These are phyloP conservation scores for Echiichthys vipera DNA, from an alignment of 2,797 vertebrate species.

Conservation along the genomic window DNA sequence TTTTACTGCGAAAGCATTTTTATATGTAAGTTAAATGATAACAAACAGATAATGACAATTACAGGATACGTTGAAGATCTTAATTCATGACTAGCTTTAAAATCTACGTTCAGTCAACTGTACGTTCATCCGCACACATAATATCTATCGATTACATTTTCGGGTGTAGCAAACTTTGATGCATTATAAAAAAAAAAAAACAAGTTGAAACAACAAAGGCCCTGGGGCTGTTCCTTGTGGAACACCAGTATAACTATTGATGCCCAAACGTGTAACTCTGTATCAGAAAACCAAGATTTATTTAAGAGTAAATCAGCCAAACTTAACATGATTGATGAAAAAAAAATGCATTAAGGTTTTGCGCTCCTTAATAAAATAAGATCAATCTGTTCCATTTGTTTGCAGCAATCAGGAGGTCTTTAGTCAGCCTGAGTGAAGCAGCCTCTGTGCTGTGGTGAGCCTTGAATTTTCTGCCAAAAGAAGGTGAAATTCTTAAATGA, in stretches of 20 bases:
- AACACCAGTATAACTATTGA: not conserved
- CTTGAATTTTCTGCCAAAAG: conserved; percentile 15
- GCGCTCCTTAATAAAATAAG: not conserved
- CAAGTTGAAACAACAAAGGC: not conserved
- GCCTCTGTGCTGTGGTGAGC: not conserved
- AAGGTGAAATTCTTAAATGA: conserved; percentile 7
- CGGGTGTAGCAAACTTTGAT: not conserved
- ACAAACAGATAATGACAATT: not conserved
- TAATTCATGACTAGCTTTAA: not conserved
- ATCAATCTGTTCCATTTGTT: not conserved
- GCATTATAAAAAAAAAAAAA: not conserved
- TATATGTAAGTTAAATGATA: not conserved
- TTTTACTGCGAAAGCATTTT: no score
- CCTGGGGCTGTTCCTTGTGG: not conserved
- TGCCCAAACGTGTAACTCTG: not conserved
- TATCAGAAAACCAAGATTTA: not conserved
- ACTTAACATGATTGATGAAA: not conserved
- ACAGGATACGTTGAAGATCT: not conserved
- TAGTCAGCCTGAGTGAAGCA: conserved; percentile 11
- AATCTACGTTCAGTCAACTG: not conserved
- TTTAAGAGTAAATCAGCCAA: not conserved
- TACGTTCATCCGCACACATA: not conserved
- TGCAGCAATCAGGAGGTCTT: not conserved
- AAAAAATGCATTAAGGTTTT: not conserved
- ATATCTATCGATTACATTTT: not conserved